These are phyloP conservation scores for Brachionichthys hirsutus DNA, from an alignment of 2,113 vertebrate genomes.

Conservation along the genomic window DNA sequence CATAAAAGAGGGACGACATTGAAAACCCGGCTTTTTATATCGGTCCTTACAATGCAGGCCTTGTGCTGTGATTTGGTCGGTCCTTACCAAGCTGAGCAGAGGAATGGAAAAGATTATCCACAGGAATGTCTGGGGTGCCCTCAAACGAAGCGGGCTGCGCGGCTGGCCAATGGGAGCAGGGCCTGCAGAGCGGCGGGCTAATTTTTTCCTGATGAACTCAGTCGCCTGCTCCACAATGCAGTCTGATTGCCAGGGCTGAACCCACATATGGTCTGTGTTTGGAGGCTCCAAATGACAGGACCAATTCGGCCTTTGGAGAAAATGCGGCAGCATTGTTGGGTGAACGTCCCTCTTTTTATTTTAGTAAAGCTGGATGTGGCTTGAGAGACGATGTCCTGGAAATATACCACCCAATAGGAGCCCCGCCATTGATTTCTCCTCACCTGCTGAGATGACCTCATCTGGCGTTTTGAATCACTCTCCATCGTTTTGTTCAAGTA, in stretches of 20 bases:
- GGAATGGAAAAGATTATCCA: constrained; percentile 87
- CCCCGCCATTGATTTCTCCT: neutral
- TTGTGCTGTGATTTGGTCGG: constrained; percentile 78
- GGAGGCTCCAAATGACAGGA: constrained; percentile 75
- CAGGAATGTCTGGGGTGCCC: constrained; percentile 87
- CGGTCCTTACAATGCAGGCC: constrained; percentile 77
- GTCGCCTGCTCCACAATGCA: constrained; percentile 79
- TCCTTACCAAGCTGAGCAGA: constrained; percentile 75
- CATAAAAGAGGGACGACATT: constrained; percentile 60
- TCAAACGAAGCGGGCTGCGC: constrained; percentile 77
- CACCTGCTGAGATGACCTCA: constrained; percentile 22
- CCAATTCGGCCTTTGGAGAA: constrained; percentile 67
- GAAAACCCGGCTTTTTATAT: constrained; percentile 70
- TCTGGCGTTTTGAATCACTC: constrained; percentile 51
- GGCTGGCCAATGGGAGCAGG: constrained; percentile 77
- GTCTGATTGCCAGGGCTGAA: constrained; percentile 79
- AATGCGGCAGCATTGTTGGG: constrained; percentile 43
- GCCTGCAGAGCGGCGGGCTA: constrained; percentile 75
- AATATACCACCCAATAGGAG: neutral
- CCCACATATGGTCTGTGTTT: constrained; percentile 82
- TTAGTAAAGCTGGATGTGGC: constrained; percentile 51
- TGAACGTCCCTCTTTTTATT: constrained; percentile 42
- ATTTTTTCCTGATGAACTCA: constrained; percentile 87
- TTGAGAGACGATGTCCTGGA: constrained; percentile 1
- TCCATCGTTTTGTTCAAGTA: constrained; percentile 42